These are phyloP conservation scores for Lepilemur ruficaudatus DNA, from an alignment of 2,797 vertebrate species.

Conservation along the genomic window DNA sequence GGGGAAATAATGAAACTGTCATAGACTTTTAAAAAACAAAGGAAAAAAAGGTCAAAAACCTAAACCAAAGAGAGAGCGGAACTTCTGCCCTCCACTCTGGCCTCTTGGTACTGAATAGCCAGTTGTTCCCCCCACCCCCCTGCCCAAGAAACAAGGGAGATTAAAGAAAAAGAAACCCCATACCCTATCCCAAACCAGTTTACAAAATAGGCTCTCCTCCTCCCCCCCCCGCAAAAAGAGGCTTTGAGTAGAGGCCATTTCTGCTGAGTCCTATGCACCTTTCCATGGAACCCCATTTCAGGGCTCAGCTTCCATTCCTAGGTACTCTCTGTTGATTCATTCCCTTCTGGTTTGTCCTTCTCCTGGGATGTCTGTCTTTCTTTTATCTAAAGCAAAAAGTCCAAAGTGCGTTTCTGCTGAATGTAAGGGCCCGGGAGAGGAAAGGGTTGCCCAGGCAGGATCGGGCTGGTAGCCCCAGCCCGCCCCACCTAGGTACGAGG, in stretches of 20 bases:
- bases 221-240: background rate
- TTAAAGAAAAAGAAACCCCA: conserved; percentile 52
- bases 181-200: conserved; percentile 60
- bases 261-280: conserved; percentile 54
- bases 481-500: conserved; percentile 19
- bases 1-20: conserved; percentile 37
- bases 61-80: conserved; percentile 64
- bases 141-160: conserved; percentile 54
- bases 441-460: conserved; percentile 71
- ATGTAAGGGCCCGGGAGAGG: conserved; percentile 59
- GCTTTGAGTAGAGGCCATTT: conserved; percentile 51
- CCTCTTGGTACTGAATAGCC: conserved; percentile 50
- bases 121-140: background rate
- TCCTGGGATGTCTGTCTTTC: conserved; percentile 61
- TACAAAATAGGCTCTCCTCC: conserved; percentile 59
- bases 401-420: conserved; percentile 82
- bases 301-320: background rate
- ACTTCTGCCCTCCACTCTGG: conserved; percentile 31
- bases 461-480: conserved; percentile 45
- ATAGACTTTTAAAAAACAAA: conserved; percentile 42
- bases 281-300: conserved; percentile 6
- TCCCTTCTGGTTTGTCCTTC: conserved; percentile 50
- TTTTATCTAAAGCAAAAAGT: conserved; percentile 75
- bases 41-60: conserved; percentile 43
- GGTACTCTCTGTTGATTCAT: conserved; percentile 29